Percentiles rank a stretch among this genome's conserved stretches.
Conservation (phyloP, 2,888 invertebrate genomes). For the Diaperis boleti region DNA sequence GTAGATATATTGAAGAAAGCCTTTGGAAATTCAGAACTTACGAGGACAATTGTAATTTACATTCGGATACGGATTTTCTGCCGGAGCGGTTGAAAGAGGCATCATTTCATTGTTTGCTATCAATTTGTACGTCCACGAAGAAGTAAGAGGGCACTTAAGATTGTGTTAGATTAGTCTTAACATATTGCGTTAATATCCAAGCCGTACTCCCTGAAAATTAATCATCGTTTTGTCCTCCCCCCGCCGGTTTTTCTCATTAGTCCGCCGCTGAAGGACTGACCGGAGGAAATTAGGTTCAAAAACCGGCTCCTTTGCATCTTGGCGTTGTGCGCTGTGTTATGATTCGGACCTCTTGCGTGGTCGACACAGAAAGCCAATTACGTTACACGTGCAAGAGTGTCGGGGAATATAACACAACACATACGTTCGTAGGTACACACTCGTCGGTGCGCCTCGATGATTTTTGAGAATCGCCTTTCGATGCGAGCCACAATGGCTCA, state of each 20-base stretch:
- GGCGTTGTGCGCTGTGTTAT: constrained; percentile 27
- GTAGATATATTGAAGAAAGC: no score
- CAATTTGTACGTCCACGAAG: constrained; percentile 4
- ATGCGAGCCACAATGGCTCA: constrained; percentile 27
- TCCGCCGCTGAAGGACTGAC: constrained; percentile 51
- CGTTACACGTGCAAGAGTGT: constrained; percentile 26
- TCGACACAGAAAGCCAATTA: constrained; percentile 38
- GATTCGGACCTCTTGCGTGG: constrained; percentile 29
- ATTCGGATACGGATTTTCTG: no score
- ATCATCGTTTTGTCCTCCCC: constrained; percentile 50
- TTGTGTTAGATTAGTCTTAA: constrained; percentile 52
- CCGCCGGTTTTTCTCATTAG: constrained; percentile 55
- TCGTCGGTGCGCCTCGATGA: no score
- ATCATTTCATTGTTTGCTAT: background rate
- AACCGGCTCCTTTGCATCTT: constrained; percentile 50
- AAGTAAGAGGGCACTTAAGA: constrained; percentile 40
- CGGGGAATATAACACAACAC: constrained; percentile 5
- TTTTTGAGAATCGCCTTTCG: constrained; percentile 32
- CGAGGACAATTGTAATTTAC: no score
- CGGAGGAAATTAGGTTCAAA: constrained; percentile 52
- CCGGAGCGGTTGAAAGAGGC: no score
- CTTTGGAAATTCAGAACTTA: background rate
- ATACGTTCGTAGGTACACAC: constrained; percentile 2
- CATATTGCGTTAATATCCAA: constrained; percentile 52
- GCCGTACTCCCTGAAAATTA: constrained; percentile 52